Conservation (phyloP, 2,888 invertebrate genomes). For the Choreutis nemorana region DNA sequence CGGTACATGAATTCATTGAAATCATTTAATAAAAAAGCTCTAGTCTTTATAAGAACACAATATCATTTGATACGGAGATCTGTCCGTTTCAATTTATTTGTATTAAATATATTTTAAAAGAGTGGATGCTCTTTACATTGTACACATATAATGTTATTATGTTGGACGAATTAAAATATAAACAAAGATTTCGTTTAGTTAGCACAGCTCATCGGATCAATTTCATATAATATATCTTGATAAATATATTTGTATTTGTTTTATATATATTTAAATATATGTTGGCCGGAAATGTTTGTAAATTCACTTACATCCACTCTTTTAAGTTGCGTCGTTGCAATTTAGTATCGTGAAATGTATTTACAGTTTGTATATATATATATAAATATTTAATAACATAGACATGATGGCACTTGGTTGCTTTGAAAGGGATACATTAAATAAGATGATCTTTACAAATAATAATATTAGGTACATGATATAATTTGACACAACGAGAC, state of each 20-base stretch:
- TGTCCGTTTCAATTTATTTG: conserved; percentile 16
- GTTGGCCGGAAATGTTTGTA: conserved; percentile 46
- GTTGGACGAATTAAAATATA: conserved; percentile 37
- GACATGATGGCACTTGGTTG: conserved; percentile 62
- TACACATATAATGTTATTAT: conserved; percentile 14
- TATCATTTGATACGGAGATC: conserved; percentile 15
- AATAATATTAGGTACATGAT: conserved; percentile 11
- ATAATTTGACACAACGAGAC: conserved; percentile 4
- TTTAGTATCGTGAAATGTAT: conserved; percentile 35
- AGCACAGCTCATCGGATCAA: conserved; percentile 15
- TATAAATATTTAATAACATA: conserved; percentile 55
- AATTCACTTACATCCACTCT: conserved; percentile 36
- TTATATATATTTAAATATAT: conserved; percentile 13
- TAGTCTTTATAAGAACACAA: conserved; percentile 31
- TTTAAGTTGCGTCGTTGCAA: conserved; percentile 23
- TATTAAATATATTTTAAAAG: conserved; percentile 24
- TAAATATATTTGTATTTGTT: conserved; percentile 25
- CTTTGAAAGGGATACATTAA: conserved; percentile 37
- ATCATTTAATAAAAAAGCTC: too few relatives aligned
- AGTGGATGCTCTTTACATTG: too few relatives aligned
- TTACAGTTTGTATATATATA: conserved; percentile 51
- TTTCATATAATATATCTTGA: conserved; percentile 19
- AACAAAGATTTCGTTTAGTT: conserved; percentile 18
- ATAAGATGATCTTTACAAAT: conserved; percentile 19
- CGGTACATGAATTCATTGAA: conserved; percentile 44